Evolutionary conservation across 2,888 invertebrate species (phyloP), one percentile per base, ranked within the genome.

Genomic region (Lasioglossum marginatum): DNA sequence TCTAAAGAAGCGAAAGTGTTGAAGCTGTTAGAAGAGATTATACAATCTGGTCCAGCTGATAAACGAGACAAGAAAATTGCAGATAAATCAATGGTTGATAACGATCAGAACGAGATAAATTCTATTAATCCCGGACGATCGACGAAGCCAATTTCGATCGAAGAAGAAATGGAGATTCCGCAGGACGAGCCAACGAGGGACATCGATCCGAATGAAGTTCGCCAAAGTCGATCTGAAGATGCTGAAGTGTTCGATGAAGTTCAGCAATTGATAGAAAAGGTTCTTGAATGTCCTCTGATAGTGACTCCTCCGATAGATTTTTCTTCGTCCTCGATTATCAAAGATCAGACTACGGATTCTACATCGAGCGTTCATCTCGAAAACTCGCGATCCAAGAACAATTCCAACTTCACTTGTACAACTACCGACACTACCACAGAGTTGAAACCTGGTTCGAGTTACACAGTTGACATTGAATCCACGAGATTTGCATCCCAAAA

Each of bases 111-210:
- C 23, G 40, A 82, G n/a, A 31, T n/a, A 0, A 34, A 34, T 31
- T 4, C 70, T 2, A 14, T 12, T n/a, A 4, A 5, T 57, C 1
- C 1, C 1, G 57, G 4, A 12, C 57, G 57, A 5, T 37, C 52
- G 0, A 19, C 40, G 14, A 31, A 63, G 1, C 2, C 60, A 63
- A 27, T 14, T 23, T 23, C 60, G 1, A 19, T 40, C 4, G 40
- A 72, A 2, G 52, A 81, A 43, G 31, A 72, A n/a, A 31, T 19
- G 0, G 48, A 52, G 3, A 71, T 57, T 4, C 34, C 40, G 8
- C 75, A 75, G 0, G 85, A 86, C 5, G 81, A 81, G 1, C 86
- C 85, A 4, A 85, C 86, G 12, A 85, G 77, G 4, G 85, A 77
- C 12, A 37, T 73, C 0, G 78, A 81, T 16, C 8, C n/a, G 1